Conservation (phyloP, 53 echinoderm and acorn worm species). For the Antedon mediterranea region DNA sequence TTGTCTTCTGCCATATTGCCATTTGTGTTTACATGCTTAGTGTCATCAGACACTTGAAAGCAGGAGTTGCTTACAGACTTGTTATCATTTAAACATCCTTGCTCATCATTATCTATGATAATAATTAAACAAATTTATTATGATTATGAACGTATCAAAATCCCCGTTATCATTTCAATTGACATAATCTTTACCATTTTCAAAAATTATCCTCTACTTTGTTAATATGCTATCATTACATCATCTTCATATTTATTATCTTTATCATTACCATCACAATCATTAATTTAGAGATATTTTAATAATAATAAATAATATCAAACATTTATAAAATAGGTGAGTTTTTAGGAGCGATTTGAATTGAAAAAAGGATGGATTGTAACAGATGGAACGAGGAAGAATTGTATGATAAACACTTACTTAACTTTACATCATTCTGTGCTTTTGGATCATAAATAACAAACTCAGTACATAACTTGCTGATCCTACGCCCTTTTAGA, state of each 20-base stretch:
- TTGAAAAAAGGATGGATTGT: too few species aligned
- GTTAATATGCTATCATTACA: too few species aligned
- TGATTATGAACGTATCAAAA: too few species aligned
- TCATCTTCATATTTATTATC: too few species aligned
- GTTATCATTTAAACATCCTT: background rate
- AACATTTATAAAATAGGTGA: too few species aligned
- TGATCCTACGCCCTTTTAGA: slow-evolving; percentile 85
- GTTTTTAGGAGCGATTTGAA: too few species aligned
- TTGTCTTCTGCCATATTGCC: slow-evolving; percentile 30
- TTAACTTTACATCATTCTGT: slow-evolving; percentile 26
- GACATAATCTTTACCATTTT: too few species aligned
- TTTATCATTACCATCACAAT: too few species aligned
- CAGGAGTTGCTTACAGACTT: background rate
- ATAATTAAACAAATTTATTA: background rate
- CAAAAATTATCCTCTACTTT: too few species aligned
- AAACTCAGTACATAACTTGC: slow-evolving; percentile 96
- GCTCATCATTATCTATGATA: background rate
- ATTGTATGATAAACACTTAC: background rate
- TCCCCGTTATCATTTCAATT: too few species aligned
- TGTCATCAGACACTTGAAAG: background rate
- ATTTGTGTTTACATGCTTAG: background rate
- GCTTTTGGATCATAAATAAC: slow-evolving; percentile 94
- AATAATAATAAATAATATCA: too few species aligned
- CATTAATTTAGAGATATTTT: too few species aligned
- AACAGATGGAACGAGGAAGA: background rate